Evolutionary conservation across 2,797 vertebrate genomes (phyloP).

Genomic region (Hydrophis major): DNA sequence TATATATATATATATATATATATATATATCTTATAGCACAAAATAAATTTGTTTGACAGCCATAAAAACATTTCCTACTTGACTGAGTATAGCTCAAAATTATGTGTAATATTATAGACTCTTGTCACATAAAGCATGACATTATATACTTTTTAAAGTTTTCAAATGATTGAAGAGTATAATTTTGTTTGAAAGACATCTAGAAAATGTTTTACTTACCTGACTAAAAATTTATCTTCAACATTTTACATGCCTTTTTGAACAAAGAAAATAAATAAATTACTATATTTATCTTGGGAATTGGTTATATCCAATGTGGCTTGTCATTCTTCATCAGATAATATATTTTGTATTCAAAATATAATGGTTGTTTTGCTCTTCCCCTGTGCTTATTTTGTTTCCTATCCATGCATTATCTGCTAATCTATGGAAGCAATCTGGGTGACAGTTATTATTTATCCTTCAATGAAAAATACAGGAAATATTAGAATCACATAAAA

Average conservation of each 20-base stretch:
- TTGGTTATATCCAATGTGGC: background rate
- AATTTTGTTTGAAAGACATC: background rate
- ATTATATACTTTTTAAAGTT: constrained; percentile 47
- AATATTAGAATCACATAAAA: background rate
- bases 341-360: background rate
- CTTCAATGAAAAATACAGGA: background rate
- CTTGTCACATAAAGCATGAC: constrained; percentile 33
- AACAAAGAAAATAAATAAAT: background rate
- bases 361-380: background rate
- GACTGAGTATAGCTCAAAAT: constrained; percentile 48
- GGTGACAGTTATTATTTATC: background rate
- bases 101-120: constrained; percentile 37
- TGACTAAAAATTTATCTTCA: constrained; percentile 16
- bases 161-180: constrained; percentile 28
- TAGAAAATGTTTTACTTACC: constrained; percentile 16
- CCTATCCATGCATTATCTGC: background rate
- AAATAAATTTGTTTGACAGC: constrained; percentile 55
- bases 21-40: constrained; percentile 22
- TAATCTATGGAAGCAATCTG: background rate
- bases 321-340: constrained; percentile 15
- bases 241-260: background rate
- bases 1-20: background rate
- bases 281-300: constrained; percentile 10
- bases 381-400: background rate
- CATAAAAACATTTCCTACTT: constrained; percentile 44